These are phyloP conservation scores for Kryptolebias ocellatus DNA, from an alignment of 2,797 vertebrate species.

Conservation along the genomic window DNA sequence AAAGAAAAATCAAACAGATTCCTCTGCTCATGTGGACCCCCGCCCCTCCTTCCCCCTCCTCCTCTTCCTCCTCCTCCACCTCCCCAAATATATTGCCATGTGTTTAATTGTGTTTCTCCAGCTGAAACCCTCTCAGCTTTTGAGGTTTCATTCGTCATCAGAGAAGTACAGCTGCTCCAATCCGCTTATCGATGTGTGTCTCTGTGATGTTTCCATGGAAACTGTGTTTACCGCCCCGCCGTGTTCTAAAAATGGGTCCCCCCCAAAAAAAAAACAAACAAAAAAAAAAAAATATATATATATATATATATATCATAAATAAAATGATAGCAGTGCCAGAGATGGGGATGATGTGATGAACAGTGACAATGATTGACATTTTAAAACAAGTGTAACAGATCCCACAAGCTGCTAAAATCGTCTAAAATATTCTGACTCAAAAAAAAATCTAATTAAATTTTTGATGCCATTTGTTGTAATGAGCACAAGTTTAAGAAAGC, in stretches of 20 bases:
- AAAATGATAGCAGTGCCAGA: conserved; percentile 85
- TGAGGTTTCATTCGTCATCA: conserved; percentile 84
- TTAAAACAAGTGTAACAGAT: conserved; percentile 33
- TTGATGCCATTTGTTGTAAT: background rate
- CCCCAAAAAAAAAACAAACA: conserved; percentile 13
- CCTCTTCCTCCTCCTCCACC: conserved; percentile 34
- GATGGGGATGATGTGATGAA: conserved; percentile 74
- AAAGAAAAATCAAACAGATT: conserved; percentile 75
- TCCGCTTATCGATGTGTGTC: conserved; percentile 85
- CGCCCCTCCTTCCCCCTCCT: conserved; percentile 49
- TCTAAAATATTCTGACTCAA: background rate
- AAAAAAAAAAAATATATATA: no score
- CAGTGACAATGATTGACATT: conserved; percentile 73
- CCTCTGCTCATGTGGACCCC: conserved; percentile 58
- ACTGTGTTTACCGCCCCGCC: conserved; percentile 87
- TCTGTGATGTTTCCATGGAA: conserved; percentile 89
- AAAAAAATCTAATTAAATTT: background rate
- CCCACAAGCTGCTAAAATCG: background rate
- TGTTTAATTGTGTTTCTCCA: conserved; percentile 73
- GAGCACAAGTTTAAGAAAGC: conserved; percentile 21
- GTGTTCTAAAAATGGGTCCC: conserved; percentile 85
- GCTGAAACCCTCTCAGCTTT: conserved; percentile 73
- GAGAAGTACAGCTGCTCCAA: conserved; percentile 83
- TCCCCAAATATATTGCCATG: conserved; percentile 58
- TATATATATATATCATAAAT: no score